Conservation (phyloP, 2,888 invertebrate species). For the Heteromurus nitidus region DNA sequence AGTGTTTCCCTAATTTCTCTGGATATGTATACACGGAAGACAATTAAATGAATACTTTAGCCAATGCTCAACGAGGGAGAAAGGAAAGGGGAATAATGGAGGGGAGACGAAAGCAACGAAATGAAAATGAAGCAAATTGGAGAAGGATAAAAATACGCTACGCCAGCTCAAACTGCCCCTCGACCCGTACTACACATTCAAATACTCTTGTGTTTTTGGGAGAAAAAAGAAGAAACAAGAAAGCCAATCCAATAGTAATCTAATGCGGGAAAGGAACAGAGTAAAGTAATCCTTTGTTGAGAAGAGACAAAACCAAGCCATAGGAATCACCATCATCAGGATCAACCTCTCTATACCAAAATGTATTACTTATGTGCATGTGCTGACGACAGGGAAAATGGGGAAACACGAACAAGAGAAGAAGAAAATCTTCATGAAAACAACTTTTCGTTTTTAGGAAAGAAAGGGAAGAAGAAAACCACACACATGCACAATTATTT, state of each 20-base stretch:
- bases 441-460: conserved; percentile 25
- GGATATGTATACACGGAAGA: too few relatives aligned
- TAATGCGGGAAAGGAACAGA: background rate
- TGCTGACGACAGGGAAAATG: conserved; percentile 53
- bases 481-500: conserved; percentile 45
- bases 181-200: conserved; percentile 1
- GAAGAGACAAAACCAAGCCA: conserved; percentile 23
- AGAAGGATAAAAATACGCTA: conserved; percentile 30
- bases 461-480: conserved; percentile 11
- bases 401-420: conserved; percentile 44
- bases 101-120: background rate
- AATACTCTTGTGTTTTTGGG: too few relatives aligned
- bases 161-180: conserved; percentile 21
- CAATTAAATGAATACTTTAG: conserved; percentile 29
- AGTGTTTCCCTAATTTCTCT: too few relatives aligned
- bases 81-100: conserved; percentile 20
- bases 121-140: conserved; percentile 18
- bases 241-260: conserved; percentile 26
- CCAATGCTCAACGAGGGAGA: background rate
- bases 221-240: conserved; percentile 8
- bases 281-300: conserved; percentile 16
- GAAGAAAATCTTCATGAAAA: conserved; percentile 39
- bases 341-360: conserved; percentile 29
- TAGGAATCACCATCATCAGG: conserved; percentile 30
- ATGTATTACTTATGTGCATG: conserved; percentile 40